Evolutionary conservation across 2,113 vertebrate species (phyloP).

Genomic region (Chrysochloris asiatica): DNA sequence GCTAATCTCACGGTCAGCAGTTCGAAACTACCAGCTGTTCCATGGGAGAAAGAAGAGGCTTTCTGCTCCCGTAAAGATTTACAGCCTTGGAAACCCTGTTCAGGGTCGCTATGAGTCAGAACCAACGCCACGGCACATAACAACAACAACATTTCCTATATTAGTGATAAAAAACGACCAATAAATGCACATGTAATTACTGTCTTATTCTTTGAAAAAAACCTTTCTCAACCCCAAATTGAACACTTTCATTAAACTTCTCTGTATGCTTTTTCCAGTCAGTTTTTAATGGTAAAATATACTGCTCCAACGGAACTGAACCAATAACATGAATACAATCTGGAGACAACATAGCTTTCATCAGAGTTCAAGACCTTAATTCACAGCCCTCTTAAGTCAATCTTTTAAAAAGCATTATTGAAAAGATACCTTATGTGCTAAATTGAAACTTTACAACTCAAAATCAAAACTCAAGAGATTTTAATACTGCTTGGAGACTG

Average conservation of each 20-base stretch:
- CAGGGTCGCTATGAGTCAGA: no score
- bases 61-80: no score
- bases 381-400: neutral
- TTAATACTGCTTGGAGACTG: neutral
- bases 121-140: no score
- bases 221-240: neutral
- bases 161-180: no score
- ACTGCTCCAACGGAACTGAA: neutral
- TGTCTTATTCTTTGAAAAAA: neutral
- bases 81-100: no score
- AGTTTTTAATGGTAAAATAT: neutral
- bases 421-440: neutral
- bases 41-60: no score
- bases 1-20: no score
- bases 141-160: neutral
- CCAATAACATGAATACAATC: neutral
- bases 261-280: neutral
- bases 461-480: slow-evolving; percentile 28
- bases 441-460: neutral
- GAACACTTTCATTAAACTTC: neutral
- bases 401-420: neutral
- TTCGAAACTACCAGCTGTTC: no score
- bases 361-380: no score
- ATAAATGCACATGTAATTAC: neutral
- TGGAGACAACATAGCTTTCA: neutral